Evolutionary conservation across 1,140 invertebrate species (phyloP), one percentile per base, ranked within the genome.

Genomic region (Drosophila truncata): DNA sequence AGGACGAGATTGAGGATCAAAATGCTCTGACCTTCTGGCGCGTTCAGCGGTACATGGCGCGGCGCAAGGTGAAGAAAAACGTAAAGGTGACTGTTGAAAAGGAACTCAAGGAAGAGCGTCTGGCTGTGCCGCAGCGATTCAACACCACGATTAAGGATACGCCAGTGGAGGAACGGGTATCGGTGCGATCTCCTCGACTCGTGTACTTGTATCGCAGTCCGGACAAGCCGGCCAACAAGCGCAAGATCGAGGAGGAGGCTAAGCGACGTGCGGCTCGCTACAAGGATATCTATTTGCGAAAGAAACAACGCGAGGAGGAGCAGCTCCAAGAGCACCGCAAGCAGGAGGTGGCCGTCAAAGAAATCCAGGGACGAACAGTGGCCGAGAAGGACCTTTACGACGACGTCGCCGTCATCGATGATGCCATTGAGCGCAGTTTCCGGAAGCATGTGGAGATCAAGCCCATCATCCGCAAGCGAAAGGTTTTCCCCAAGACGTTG

Each of bases 1-100:
- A 76, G 41, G 92, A 93, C 35, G 92, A 93, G 54, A 69, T 91
- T 27, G 86, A 93, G 25, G 60, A 80, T 27, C 87, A 92, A 39
- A 91, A 93, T 58, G 63, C 88, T 4, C 39, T 73, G 31, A 78
- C 75, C 20, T 93, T 92, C n/a, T 85, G 79, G 59, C 78, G 79
- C 0, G 72, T 93, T 0, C 47, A 74, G 8, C 84, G 91, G 11
- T 84, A 85, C 39, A 91, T 92, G 79, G 57, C 75, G 4, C 50
- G 91, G 1, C 79, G 77, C 7, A 65, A 59, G 5, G 67, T 73
- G 0, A 85, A 91, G 41, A 66, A 76, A 13, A 60, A 76, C 9
- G 91, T 77, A 0, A 44, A 75, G 52, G 33, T 58, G 1, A 82
- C 70, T 4, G 82, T 87, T 8, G 91, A 93, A 44, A 59, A 65